Conservation (phyloP, 2,113 vertebrate genomes). For the Probosciger aterrimus region DNA sequence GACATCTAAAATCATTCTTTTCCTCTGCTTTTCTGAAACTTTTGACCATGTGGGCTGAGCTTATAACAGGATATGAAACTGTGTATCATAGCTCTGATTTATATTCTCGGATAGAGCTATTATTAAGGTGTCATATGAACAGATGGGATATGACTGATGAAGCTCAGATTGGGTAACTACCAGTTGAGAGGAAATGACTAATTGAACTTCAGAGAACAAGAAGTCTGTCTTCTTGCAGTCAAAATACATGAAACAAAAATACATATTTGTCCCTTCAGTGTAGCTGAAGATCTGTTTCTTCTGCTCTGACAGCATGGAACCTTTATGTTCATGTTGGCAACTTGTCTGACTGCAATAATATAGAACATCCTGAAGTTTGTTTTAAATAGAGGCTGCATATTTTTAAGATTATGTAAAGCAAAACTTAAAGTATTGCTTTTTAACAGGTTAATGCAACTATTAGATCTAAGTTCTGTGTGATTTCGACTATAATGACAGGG, state of each 20-base stretch:
- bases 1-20: conserved; percentile 62
- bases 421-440: not conserved
- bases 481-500: not conserved
- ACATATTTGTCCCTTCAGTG: conserved; percentile 38
- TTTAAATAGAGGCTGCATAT: not conserved
- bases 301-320: conserved; percentile 50
- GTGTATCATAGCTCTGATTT: conserved; percentile 60
- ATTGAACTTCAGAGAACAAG: conserved; percentile 70
- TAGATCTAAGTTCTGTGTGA: not conserved
- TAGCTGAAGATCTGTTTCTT: conserved; percentile 58
- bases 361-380: conserved; percentile 3
- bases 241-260: conserved; percentile 63
- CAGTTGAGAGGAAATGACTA: conserved; percentile 69
- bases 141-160: conserved; percentile 66
- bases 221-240: conserved; percentile 69
- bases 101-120: conserved; percentile 62
- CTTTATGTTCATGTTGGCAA: conserved; percentile 51
- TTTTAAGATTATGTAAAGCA: conserved; percentile 15
- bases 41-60: conserved; percentile 52
- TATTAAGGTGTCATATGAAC: conserved; percentile 69
- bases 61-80: conserved; percentile 63
- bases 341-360: conserved; percentile 43
- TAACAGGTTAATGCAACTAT: not conserved
- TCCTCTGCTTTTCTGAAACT: conserved; percentile 73
- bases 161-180: conserved; percentile 67